A percentile compares a stretch with the other conserved stretches of the same genome.
Conservation (phyloP, 2,888 invertebrate species). For the Stictocephala bisonia region DNA sequence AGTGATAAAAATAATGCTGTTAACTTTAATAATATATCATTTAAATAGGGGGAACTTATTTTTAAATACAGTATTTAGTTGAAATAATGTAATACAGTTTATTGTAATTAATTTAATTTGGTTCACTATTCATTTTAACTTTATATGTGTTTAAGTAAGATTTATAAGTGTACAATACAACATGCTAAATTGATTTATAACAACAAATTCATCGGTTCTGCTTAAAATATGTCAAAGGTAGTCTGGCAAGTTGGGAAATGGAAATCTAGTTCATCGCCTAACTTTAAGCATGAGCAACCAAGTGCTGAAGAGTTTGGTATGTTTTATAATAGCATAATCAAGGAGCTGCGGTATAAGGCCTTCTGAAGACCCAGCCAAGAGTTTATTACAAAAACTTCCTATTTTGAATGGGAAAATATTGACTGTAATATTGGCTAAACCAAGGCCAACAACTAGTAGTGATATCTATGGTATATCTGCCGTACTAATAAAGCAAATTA, state of each 20-base stretch:
- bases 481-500: not conserved
- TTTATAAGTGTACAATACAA: no score
- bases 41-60: no score
- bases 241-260: not conserved
- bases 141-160: no score
- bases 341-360: not conserved
- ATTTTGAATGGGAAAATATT: not conserved
- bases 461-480: not conserved
- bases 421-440: not conserved
- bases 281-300: not conserved
- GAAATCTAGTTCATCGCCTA: not conserved
- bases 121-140: no score
- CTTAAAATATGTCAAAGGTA: not conserved
- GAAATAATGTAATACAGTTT: no score
- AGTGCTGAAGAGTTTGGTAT: not conserved
- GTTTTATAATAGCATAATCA: not conserved
- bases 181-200: no score
- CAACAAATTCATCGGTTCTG: not conserved
- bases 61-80: no score
- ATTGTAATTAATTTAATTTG: no score
- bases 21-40: no score
- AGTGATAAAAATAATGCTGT: no score
- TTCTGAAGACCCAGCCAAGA: not conserved
- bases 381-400: not conserved
- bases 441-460: not conserved